These are phyloP conservation scores for Epinephelus lanceolatus DNA, from an alignment of 2,113 vertebrate genomes.

Conservation along the genomic window DNA sequence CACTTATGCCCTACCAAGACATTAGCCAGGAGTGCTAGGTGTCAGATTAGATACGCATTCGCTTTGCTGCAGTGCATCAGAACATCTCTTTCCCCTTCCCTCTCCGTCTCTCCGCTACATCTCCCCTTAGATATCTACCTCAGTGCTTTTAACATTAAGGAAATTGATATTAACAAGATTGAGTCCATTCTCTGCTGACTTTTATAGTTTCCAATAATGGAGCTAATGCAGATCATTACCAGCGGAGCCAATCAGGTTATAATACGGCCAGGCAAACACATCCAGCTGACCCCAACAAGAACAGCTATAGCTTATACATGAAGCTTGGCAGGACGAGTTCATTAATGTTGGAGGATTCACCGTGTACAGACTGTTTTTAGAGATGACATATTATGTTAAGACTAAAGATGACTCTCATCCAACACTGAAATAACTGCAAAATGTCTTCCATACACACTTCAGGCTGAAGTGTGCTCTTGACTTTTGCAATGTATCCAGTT, in stretches of 20 bases:
- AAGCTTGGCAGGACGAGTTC: conserved; percentile 29
- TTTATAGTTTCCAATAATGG: conserved; percentile 90
- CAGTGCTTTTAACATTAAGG: conserved; percentile 89
- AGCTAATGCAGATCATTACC: conserved; percentile 92
- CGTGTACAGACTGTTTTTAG: not conserved
- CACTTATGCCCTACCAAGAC: conserved; percentile 82
- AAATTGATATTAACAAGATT: conserved; percentile 92
- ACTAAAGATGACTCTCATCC: not conserved
- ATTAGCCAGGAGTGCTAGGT: conserved; percentile 84
- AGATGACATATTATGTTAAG: not conserved
- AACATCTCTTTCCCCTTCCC: conserved; percentile 68
- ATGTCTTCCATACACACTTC: not conserved
- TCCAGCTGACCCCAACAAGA: conserved; percentile 60
- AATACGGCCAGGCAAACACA: conserved; percentile 80
- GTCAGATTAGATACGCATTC: conserved; percentile 88
- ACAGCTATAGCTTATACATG: conserved; percentile 20
- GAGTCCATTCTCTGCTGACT: conserved; percentile 86
- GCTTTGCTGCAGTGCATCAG: conserved; percentile 82
- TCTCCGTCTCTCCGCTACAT: conserved; percentile 66
- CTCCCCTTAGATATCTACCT: conserved; percentile 79
- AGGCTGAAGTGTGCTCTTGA: not conserved
- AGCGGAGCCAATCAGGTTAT: conserved; percentile 86
- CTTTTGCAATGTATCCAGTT: too few relatives aligned
- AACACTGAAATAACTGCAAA: not conserved
- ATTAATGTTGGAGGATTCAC: conserved; percentile 30